Conservation (phyloP, 2,888 invertebrate species). For the Drosophila borborema region DNA sequence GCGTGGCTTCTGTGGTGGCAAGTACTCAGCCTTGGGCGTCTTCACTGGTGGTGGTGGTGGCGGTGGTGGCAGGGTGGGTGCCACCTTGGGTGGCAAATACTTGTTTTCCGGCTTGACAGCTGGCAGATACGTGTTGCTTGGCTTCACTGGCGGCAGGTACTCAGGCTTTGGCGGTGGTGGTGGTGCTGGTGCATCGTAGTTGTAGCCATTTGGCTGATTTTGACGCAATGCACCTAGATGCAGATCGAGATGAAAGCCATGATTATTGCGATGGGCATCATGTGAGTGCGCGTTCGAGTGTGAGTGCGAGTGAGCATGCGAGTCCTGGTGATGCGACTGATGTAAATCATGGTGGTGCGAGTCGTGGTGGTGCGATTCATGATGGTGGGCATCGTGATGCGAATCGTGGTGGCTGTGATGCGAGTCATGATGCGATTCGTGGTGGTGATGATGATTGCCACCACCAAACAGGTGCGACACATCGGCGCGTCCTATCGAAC, state of each 20-base stretch:
- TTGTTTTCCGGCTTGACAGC: conserved; percentile 46
- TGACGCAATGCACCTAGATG: conserved; percentile 21
- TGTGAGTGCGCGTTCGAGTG: conserved; percentile 13
- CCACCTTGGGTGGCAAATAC: conserved; percentile 69
- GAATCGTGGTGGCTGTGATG: conserved; percentile 49
- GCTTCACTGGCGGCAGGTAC: conserved; percentile 47
- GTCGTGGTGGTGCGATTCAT: conserved; percentile 34
- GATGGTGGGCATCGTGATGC: conserved; percentile 45
- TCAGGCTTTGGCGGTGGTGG: conserved; percentile 26
- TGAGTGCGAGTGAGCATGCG: background rate
- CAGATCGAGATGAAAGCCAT: conserved; percentile 32
- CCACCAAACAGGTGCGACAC: conserved; percentile 68
- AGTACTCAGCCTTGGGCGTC: conserved; percentile 43
- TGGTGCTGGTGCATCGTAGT: conserved; percentile 52
- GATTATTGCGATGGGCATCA: conserved; percentile 9
- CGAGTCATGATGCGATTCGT: conserved; percentile 52
- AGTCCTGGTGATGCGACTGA: conserved; percentile 33
- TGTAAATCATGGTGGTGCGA: conserved; percentile 18
- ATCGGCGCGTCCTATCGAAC: conserved; percentile 49
- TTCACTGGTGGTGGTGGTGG: conserved; percentile 67
- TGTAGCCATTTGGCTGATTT: conserved; percentile 55
- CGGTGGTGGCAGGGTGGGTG: conserved; percentile 65
- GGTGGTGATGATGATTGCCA: conserved; percentile 48
- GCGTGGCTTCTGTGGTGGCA: conserved; percentile 62
- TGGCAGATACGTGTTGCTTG: conserved; percentile 51